Evolutionary conservation across 2,113 vertebrate genomes (phyloP).

Genomic region (Labeo catla): DNA sequence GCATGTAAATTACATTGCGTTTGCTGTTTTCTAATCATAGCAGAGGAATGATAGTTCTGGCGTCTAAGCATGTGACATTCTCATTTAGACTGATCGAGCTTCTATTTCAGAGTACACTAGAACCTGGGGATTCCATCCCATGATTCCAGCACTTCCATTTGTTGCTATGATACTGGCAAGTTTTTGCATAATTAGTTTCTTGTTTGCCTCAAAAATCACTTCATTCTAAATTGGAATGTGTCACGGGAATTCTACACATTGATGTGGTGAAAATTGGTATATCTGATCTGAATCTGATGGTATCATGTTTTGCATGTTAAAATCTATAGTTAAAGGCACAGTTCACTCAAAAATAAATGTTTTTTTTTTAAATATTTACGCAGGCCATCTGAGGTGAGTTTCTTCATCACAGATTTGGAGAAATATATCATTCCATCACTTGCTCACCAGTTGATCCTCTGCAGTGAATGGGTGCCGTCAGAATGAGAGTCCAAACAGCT

Average conservation of each 20-base stretch:
- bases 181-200: slow-evolving; percentile 63
- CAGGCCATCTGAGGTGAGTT: too few relatives aligned
- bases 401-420: too few relatives aligned
- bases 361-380: too few relatives aligned
- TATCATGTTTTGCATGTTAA: background rate
- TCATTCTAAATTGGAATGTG: slow-evolving; percentile 20
- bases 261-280: background rate
- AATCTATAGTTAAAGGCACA: too few relatives aligned
- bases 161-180: slow-evolving; percentile 60
- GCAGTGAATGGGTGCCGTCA: too few relatives aligned
- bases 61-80: background rate
- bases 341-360: too few relatives aligned
- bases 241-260: background rate
- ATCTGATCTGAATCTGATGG: background rate
- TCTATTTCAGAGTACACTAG: slow-evolving; percentile 52
- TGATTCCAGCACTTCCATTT: slow-evolving; percentile 51
- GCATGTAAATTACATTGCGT: slow-evolving; percentile 31
- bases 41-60: slow-evolving; percentile 6
- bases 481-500: too few relatives aligned
- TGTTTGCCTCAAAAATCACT: slow-evolving; percentile 55
- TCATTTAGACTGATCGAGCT: slow-evolving; percentile 15
- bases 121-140: slow-evolving; percentile 59
- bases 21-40: background rate
- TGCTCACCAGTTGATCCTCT: too few relatives aligned
- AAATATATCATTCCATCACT: too few relatives aligned